Evolutionary conservation across 1,140 invertebrate genomes (phyloP).

Genomic region (Melitaea cinxia): DNA sequence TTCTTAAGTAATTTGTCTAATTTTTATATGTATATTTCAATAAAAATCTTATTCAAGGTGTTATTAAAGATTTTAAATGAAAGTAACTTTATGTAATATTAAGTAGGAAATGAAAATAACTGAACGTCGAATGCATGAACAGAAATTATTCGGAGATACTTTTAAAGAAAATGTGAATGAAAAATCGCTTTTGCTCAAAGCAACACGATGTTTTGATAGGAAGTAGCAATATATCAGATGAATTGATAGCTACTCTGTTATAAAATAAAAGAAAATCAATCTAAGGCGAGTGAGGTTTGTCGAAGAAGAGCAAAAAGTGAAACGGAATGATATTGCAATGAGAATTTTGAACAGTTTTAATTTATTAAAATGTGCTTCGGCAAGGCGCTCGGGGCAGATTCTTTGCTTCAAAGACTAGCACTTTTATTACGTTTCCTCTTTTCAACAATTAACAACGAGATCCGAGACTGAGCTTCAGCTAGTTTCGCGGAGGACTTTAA

Average conservation of each 20-base stretch:
- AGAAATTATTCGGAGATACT: background rate
- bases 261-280: constrained; percentile 65
- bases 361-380: constrained; percentile 77
- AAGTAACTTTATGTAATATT: too few species aligned
- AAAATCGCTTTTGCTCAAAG: constrained; percentile 7
- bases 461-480: constrained; percentile 61
- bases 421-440: constrained; percentile 77
- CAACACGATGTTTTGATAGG: constrained; percentile 46
- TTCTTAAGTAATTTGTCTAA: background rate
- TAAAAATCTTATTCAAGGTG: too few species aligned
- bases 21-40: background rate
- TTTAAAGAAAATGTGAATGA: background rate
- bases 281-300: constrained; percentile 52
- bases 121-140: too few species aligned
- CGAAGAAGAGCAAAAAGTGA: constrained; percentile 55
- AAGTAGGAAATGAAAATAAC: too few species aligned
- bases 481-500: constrained; percentile 67
- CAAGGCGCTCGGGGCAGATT: constrained; percentile 62
- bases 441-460: constrained; percentile 73
- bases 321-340: constrained; percentile 75
- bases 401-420: constrained; percentile 77
- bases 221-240: constrained; percentile 47
- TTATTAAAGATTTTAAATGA: too few species aligned
- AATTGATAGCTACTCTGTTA: constrained; percentile 55
- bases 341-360: constrained; percentile 78